Base-by-base conservation (phyloP, 2,797 vertebrate species). In the Sebastes kiyomatsui region DNA sequence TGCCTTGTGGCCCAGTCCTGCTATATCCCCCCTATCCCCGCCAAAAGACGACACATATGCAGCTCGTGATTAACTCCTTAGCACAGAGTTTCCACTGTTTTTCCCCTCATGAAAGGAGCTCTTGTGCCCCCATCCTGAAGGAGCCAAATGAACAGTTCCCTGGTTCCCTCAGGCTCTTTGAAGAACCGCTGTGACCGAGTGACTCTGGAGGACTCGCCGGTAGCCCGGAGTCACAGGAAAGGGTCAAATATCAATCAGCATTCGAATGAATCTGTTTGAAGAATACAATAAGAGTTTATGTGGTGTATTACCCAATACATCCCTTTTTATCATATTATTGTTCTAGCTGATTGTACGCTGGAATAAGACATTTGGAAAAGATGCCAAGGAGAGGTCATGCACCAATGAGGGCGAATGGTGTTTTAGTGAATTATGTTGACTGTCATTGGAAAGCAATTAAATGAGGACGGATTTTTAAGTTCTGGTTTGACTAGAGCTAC, bases 81-180 rank as follows among this genome's bases (percentile, higher is more conserved):
- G 81, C 87, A 96, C 94, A 96, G 90, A 90, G 87, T 92, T 92
- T 91, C 88, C 90, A 94, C 95, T 96, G 96, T 96, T 91, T 93
- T 82, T 69, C 49, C 66, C 80, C 58, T 72, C 64, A 92, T 96
- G 95, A 96, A 96, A 96, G 93, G 87, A 88, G 85, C 88, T 91
- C 90, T 96, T 96, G 96, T 96, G 85, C 88, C 78, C 52, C 58
- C 27, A 32, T 88, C 82, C 82, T 72, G 69, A 90, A 90, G 82
- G 81, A 89, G 88, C 90, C 77, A 90, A 92, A 90, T 80, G 86
- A 87, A 87, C 87, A 92, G 90, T 92, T 92, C 88, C 89, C 85
- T 79, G 92, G 81, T 93, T 92, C 87, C 88, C 83, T 76, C 16
- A 1, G 79, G 87, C 85, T 82, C 93, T 95, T 94, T 96, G 93